Base-by-base conservation (phyloP, 64 coral and sea anemone species). In the Dendronephthya gigantea region DNA sequence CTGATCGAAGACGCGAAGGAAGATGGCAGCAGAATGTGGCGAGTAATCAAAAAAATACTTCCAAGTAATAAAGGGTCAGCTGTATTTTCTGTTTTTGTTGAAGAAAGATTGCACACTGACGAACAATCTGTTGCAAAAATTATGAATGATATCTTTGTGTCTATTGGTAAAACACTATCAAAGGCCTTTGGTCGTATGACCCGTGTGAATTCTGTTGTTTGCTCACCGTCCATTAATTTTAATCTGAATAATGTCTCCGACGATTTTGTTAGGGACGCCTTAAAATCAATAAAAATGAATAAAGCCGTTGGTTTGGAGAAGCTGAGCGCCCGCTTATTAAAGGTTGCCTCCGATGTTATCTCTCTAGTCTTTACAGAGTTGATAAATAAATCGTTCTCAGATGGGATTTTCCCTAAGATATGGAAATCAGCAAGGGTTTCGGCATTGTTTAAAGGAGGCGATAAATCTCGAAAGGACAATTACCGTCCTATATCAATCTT, bases 391-490 rank as follows among this genome's bases (percentile, higher is more conserved):
- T 70, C 66, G 8, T 70, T 70, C 66, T 70, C 23, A n/a, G 66
- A 70, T 70, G 66, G 66, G 23, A 8, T 70, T 70, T 70, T 70
- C 66, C 66, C 66, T 70, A 70, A n/a, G 66, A 70, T 70, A 70
- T 70, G 66, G 66, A 70, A 70, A 70, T 70, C 66, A 70, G 66
- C 66, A 70, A 70, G 27, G 66, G 66, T n/a, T 32, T 70, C n/a
- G 66, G 66, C 66, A 32, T 70, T 70, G 66, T 70, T 70, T 70
- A 70, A 70, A 70, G 66, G 66, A 70, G 66, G 66, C 9, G 66
- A 70, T 70, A 70, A n/a, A 70, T 70, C 66, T 11, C 8, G 9
- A 70, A 70, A 70, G 66, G n/a, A 70, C 9, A 70, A 70, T 70
- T 70, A 70, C n/a, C n/a, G 66, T 7, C 66, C 66, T 8, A 70